Conservation (phyloP, 2,113 vertebrate genomes). For the Ptyas mucosa region DNA sequence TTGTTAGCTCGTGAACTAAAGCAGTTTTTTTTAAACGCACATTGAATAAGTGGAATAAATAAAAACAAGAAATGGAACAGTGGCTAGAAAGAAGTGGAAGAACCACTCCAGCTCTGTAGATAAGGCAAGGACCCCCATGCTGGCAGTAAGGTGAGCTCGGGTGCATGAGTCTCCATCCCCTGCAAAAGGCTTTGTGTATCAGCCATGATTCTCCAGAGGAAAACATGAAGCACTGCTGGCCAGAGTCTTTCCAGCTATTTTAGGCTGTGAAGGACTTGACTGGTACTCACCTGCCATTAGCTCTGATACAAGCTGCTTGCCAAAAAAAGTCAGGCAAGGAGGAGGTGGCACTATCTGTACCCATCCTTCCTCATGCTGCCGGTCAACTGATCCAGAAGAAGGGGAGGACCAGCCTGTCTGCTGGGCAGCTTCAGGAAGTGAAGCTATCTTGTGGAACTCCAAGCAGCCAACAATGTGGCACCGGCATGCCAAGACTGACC, state of each 20-base stretch:
- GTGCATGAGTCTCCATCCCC: not conserved
- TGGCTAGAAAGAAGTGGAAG: not conserved
- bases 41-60: constrained; percentile 33
- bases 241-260: not conserved
- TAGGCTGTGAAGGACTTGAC: not conserved
- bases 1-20: not conserved
- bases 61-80: not conserved
- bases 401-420: not conserved
- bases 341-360: not conserved
- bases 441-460: not conserved
- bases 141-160: not conserved
- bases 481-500: not conserved
- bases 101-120: not conserved
- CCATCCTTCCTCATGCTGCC: not conserved
- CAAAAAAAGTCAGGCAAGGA: not conserved
- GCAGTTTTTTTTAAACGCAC: constrained; percentile 23
- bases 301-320: not conserved
- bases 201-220: not conserved
- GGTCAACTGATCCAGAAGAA: not conserved
- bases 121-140: too few relatives aligned
- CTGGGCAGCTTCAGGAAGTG: not conserved
- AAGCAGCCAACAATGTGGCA: not conserved
- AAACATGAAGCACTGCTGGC: not conserved
- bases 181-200: not conserved
- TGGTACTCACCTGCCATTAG: not conserved